phyloP scores from a whole-genome alignment of 1,140 invertebrate genomes.

The Onthophagus taurus region DNA sequence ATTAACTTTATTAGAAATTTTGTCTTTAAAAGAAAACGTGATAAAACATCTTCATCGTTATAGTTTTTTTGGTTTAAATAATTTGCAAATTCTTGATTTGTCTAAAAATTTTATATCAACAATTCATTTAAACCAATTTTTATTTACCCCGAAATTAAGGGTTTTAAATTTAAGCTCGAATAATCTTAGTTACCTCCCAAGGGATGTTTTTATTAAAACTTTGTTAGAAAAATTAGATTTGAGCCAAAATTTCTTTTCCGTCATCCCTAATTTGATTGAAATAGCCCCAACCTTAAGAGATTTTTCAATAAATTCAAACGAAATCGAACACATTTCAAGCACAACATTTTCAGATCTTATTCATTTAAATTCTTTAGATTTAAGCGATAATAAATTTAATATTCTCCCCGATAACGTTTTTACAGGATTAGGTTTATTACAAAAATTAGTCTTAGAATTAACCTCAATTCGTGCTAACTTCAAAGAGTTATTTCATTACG shows the following conservation, averaged over 20 bases:
- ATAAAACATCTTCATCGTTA: slow-evolving; percentile 61
- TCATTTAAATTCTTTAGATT: slow-evolving; percentile 65
- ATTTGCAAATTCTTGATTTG: slow-evolving; percentile 69
- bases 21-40: slow-evolving; percentile 66
- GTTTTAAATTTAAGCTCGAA: slow-evolving; percentile 70
- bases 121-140: slow-evolving; percentile 70
- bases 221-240: slow-evolving; percentile 71
- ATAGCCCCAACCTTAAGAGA: slow-evolving; percentile 64
- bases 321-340: slow-evolving; percentile 76
- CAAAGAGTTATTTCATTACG: slow-evolving; percentile 79
- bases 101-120: slow-evolving; percentile 67
- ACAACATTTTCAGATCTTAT: slow-evolving; percentile 77
- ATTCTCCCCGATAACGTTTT: slow-evolving; percentile 85
- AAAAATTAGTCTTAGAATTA: slow-evolving; percentile 67
- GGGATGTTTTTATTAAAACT: slow-evolving; percentile 72
- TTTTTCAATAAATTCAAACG: slow-evolving; percentile 70
- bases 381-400: slow-evolving; percentile 71
- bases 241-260: slow-evolving; percentile 65
- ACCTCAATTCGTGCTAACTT: slow-evolving; percentile 79
- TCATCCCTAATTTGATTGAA: slow-evolving; percentile 61
- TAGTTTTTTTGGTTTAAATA: slow-evolving; percentile 63
- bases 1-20: slow-evolving; percentile 56
- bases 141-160: slow-evolving; percentile 62
- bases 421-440: slow-evolving; percentile 64
- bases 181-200: slow-evolving; percentile 61